Base-by-base conservation (phyloP, 2,113 vertebrate species). In the Xiphophorus couchianus region DNA sequence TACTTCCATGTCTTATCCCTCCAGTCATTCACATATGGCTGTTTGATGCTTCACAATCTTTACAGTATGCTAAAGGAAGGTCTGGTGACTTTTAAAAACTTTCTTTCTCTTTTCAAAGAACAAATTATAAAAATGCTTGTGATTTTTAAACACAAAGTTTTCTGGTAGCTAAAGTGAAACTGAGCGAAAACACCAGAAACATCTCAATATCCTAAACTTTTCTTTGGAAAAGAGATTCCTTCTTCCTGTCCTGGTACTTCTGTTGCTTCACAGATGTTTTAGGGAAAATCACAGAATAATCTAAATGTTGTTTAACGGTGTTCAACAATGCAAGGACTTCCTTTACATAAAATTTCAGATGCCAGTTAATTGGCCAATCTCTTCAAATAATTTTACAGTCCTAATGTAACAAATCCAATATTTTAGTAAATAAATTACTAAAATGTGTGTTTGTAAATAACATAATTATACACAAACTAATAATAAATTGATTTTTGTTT, bases 11-110 rank as follows among this genome's bases (percentile, higher is more conserved):
- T 83, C 86, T 87, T 76, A 66, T 82, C 89, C 92, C 91, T 92
- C 73, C 66, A 64, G 88, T 90, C 85, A 76, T 88, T 78, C 88
- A 83, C 91, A 91, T 93, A 92, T 90, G 91, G 81, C 37, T 31
- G 28, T 66, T 80, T 69, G 69, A 76, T 30, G 74, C 77, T 69
- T 85, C 51, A 65, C 19, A 4, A 68, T 27, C n/a, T 65, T 81
- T 78, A 61, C 79, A 83, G 75, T 67, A 84, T 54, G 64, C 30
- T 76, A 71, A 84, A 81, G 35, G 54, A 83, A 58, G 8, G 2
- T 48, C 44, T 48, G 22, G 10, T 58, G 8, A 68, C 31, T 69
- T 66, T 8, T 54, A 61, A 37, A 61, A 48, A 48, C 39, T 78
- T 76, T 37, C 35, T 65, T 54, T 58, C 25, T 54, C 48, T 58